These are phyloP conservation scores for Hypsibius dujardini DNA, from an alignment of 1,140 invertebrate genomes.

Conservation along the genomic window DNA sequence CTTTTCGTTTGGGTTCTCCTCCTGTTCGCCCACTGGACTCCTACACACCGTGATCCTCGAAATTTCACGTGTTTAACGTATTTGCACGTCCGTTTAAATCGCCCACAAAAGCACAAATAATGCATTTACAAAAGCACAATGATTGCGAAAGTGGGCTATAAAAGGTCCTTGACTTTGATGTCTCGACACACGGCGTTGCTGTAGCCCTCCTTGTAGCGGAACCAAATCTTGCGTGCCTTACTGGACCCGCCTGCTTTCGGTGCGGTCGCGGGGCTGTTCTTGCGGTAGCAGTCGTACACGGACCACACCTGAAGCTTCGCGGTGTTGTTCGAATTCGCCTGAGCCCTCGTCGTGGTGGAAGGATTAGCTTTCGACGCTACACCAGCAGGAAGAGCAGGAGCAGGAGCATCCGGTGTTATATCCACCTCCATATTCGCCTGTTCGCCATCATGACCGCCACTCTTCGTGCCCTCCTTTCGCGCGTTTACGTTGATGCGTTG, in stretches of 20 bases:
- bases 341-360: background rate
- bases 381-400: no score
- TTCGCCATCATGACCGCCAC: no score
- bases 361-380: no score
- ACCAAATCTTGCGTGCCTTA: conserved; percentile 48
- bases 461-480: background rate
- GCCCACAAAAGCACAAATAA: no score
- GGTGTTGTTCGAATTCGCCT: background rate
- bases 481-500: background rate
- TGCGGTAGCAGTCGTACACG: background rate
- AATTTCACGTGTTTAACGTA: no score
- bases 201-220: conserved; percentile 76
- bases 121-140: no score
- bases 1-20: no score
- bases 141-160: no score
- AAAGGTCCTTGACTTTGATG: conserved; percentile 49
- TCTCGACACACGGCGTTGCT: conserved; percentile 69
- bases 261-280: background rate
- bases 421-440: background rate
- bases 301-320: background rate
- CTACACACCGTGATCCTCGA: no score
- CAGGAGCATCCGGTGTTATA: no score
- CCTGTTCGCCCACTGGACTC: no score
- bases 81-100: no score
- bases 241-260: background rate